Conservation (phyloP, 2,888 invertebrate genomes). For the Quadroppia sp. region DNA sequence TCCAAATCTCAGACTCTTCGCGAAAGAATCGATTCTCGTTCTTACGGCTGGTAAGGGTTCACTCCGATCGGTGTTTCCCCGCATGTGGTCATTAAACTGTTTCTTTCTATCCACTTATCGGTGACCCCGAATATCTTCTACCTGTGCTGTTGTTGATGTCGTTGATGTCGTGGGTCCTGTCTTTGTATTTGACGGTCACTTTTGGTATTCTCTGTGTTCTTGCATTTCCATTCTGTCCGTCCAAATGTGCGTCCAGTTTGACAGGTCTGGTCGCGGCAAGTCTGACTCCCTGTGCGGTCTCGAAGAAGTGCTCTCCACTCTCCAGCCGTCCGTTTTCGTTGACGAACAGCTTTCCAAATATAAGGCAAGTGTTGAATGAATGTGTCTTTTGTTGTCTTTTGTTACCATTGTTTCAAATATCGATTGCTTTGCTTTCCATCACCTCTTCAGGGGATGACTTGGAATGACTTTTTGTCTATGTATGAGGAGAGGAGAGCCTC, state of each 20-base stretch:
- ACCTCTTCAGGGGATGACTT: slow-evolving; percentile 52
- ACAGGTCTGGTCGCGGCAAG: slow-evolving; percentile 57
- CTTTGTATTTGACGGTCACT: slow-evolving; percentile 23
- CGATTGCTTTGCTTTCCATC: neutral
- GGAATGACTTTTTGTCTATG: slow-evolving; percentile 53
- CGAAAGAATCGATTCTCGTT: slow-evolving; percentile 50
- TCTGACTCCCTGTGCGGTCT: slow-evolving; percentile 56
- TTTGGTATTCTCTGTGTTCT: slow-evolving; percentile 39
- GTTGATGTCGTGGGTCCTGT: slow-evolving; percentile 20
- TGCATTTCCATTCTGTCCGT: slow-evolving; percentile 44
- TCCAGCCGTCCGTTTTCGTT: slow-evolving; percentile 58
- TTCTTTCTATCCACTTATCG: slow-evolving; percentile 8
- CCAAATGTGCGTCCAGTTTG: slow-evolving; percentile 54
- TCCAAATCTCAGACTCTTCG: neutral
- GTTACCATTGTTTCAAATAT: neutral
- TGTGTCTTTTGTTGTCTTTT: no score
- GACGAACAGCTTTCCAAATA: slow-evolving; percentile 58
- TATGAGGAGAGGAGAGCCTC: slow-evolving; percentile 45
- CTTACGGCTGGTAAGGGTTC: slow-evolving; percentile 54
- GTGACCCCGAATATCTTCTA: neutral
- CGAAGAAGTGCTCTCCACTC: slow-evolving; percentile 56
- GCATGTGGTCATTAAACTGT: neutral
- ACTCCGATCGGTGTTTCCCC: slow-evolving; percentile 22
- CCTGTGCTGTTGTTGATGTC: slow-evolving; percentile 1
- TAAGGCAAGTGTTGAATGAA: slow-evolving; percentile 51